Base-by-base conservation (phyloP, 2,888 invertebrate species). In the Phengaris arion region DNA sequence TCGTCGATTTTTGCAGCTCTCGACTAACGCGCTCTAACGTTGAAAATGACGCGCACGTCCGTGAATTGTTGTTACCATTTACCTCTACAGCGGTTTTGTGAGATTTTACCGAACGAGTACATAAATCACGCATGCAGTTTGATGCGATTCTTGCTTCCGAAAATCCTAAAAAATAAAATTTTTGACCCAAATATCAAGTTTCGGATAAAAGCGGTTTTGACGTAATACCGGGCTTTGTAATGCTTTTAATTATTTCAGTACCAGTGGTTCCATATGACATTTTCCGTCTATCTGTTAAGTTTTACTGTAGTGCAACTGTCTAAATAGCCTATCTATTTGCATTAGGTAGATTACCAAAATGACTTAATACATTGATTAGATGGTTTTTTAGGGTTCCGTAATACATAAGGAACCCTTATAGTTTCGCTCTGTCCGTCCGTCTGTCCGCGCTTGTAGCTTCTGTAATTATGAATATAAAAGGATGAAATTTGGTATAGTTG, bases 61-160 rank as follows among this genome's bases (percentile, higher is more conserved):
- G 22, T 22, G 0, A 52, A 15, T 22, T 6, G 70, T 51, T 70
- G 70, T 70, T 70, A 52, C 48, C 70, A 52, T 70, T 52, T 52
- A 70, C 70, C 22, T 52, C 52, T 51, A 48, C 70, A 48, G 70
- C 15, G 70, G 70, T 70, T 70, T 70, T 8, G 70, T 52, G 52
- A 70, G 70, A 70, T 70, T 52, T 52, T 70, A 69, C 15, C 48
- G 46, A 69, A 51, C n/a, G 52, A 70, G 35, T 70, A 22, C 51
- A 70, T 70, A 70, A 70, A 70, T 70, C 52, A 52, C 52, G 52
- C 70, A 9, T 22, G 52, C 48, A 70, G 51, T 52, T 70, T 70
- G 70, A 70, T 70, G 51, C 51, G 70, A 70, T 51, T 35, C 70
- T 52, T 70, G 15, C 15, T 51, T 70, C 51, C 70, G 46, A 70